Conservation (phyloP, 2,113 vertebrate genomes). For the Coracopsis vasa region DNA sequence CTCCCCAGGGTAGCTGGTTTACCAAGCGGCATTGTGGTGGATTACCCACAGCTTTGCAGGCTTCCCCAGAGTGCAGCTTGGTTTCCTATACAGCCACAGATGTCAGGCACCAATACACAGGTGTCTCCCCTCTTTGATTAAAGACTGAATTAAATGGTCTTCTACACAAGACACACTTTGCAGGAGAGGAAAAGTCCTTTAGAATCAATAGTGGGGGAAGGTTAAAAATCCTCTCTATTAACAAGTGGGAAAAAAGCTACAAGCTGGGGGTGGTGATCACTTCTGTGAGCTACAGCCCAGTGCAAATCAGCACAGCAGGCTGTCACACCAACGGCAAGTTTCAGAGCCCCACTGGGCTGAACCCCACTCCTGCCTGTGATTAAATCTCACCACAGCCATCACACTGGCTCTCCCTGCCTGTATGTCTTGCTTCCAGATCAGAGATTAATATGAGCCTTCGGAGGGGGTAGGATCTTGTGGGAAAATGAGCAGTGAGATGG, state of each 20-base stretch:
- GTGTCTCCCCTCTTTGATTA: not conserved
- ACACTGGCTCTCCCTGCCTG: not conserved
- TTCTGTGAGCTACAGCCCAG: not conserved
- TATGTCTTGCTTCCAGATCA: not conserved
- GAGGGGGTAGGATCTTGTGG: not conserved
- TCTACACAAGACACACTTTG: not conserved
- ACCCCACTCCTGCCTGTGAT: fast-evolving
- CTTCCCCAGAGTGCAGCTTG: fast-evolving
- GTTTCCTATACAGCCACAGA: not conserved
- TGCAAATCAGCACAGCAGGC: too few species aligned
- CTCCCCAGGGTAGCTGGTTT: not conserved
- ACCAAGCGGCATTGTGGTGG: not conserved
- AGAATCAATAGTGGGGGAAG: not conserved
- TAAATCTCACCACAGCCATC: fast-evolving
- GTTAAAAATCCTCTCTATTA: not conserved
- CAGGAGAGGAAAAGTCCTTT: not conserved
- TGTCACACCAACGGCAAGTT: fast-evolving
- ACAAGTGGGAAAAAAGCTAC: not conserved
- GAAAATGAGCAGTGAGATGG: not conserved
- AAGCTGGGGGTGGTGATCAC: not conserved
- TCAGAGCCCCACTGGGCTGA: not conserved
- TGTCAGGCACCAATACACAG: not conserved
- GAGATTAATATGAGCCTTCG: not conserved
- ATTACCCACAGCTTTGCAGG: not conserved
- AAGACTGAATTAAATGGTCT: conserved; percentile 13